phyloP scores from a whole-genome alignment of 2,888 invertebrate genomes.

The Anagyrus pseudococci region DNA sequence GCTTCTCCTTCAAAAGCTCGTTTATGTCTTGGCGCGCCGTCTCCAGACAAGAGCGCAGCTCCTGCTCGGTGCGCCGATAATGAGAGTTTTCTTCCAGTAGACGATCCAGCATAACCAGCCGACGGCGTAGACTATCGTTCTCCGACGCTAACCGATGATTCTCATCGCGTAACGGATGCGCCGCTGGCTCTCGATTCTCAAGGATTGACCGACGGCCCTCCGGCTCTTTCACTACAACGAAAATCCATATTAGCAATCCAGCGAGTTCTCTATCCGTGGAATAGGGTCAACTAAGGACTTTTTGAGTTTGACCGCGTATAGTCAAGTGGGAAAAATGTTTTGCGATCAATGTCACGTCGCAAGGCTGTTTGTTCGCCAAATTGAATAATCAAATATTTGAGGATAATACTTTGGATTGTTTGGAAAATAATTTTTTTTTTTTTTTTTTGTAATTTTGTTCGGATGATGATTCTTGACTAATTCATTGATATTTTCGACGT shows the following conservation, averaged over 20 bases:
- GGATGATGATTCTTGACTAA: background rate
- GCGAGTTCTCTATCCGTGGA: no score
- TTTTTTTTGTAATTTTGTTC: background rate
- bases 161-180: slow-evolving; percentile 63
- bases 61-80: slow-evolving; percentile 66
- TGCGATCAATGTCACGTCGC: no score
- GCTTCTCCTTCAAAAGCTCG: slow-evolving; percentile 76
- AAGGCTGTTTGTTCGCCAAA: no score
- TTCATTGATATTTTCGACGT: no score
- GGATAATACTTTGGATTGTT: no score
- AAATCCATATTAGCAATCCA: slow-evolving; percentile 1
- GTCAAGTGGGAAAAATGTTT: no score
- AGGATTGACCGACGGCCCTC: no score
- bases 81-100: slow-evolving; percentile 68
- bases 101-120: slow-evolving; percentile 68
- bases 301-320: no score
- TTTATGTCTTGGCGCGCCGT: slow-evolving; percentile 80
- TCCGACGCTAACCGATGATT: slow-evolving; percentile 67
- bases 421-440: slow-evolving; percentile 11
- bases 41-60: slow-evolving; percentile 69
- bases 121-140: slow-evolving; percentile 70
- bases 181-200: slow-evolving; percentile 50
- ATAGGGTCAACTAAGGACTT: no score
- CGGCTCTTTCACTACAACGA: slow-evolving; percentile 45
- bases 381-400: no score